phyloP scores from a whole-genome alignment of 2,113 vertebrate genomes.

The Colius striatus region DNA sequence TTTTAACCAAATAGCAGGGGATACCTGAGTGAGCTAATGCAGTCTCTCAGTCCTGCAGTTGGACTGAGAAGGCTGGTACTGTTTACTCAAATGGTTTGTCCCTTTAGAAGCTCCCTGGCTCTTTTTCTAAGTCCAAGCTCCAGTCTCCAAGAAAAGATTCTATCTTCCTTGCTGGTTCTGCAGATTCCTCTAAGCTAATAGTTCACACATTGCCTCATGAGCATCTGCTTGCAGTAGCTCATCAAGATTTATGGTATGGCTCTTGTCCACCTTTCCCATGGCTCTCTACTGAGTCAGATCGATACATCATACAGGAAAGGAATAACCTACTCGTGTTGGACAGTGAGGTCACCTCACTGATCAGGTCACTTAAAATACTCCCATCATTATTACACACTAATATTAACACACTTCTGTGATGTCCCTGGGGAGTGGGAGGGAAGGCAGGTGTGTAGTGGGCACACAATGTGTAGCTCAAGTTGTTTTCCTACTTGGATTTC shows the following conservation, averaged over 20 bases:
- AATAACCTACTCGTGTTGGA: not conserved
- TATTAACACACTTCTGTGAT: not conserved
- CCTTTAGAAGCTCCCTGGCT: not conserved
- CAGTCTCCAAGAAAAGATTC: not conserved
- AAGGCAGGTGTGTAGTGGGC: accelerated
- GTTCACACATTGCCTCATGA: not conserved
- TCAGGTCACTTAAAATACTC: not conserved
- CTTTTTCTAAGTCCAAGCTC: not conserved
- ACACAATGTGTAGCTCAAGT: not conserved
- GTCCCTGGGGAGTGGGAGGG: accelerated
- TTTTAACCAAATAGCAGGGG: not conserved
- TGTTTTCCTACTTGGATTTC: not conserved
- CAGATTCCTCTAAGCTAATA: not conserved
- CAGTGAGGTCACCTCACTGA: not conserved
- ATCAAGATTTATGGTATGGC: not conserved
- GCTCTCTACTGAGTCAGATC: not conserved
- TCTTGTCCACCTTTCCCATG: not conserved
- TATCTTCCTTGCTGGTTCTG: not conserved
- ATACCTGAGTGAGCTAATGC: not conserved
- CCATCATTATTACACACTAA: not conserved
- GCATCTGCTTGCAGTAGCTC: not conserved
- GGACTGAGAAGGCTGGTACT: not conserved
- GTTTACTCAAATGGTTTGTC: not conserved
- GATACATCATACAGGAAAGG: not conserved
- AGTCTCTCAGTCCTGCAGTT: not conserved